Conservation (phyloP, 2,888 invertebrate genomes). For the Leuctra nigra region DNA sequence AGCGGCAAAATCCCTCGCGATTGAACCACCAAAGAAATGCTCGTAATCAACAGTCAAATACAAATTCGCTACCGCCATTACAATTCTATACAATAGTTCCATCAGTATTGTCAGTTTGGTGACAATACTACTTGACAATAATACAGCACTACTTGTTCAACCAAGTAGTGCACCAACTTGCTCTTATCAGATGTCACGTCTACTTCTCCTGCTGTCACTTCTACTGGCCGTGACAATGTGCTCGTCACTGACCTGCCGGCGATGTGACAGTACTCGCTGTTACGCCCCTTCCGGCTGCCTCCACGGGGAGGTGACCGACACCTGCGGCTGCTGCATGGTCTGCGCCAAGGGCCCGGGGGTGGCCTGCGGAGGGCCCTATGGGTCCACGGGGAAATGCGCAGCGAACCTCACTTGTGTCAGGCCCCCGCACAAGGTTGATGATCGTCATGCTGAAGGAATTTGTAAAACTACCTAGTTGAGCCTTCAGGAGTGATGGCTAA, state of each 20-base stretch:
- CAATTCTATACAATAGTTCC: too few relatives aligned
- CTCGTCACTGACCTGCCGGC: neutral
- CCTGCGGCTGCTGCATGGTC: neutral
- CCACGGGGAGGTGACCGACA: neutral
- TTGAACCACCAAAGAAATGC: too few relatives aligned
- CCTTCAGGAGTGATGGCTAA: too few relatives aligned
- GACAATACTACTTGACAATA: too few relatives aligned
- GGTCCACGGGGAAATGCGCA: neutral
- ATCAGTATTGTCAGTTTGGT: too few relatives aligned
- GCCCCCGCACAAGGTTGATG: neutral
- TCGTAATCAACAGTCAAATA: too few relatives aligned
- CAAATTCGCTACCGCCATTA: too few relatives aligned
- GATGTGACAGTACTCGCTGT: neutral
- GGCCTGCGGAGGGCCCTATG: neutral
- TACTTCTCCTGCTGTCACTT: neutral
- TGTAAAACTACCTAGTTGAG: too few relatives aligned
- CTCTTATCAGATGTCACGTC: too few relatives aligned
- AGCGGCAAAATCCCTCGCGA: too few relatives aligned
- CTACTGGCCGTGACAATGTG: neutral
- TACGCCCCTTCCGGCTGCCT: neutral
- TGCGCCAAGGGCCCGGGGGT: conserved; percentile 4
- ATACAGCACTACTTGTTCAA: too few relatives aligned
- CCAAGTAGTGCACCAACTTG: too few relatives aligned
- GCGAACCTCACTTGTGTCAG: neutral
- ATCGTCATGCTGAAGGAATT: neutral